These are phyloP conservation scores for Rhagonycha fulva DNA, from an alignment of 2,888 invertebrate species.

Conservation along the genomic window DNA sequence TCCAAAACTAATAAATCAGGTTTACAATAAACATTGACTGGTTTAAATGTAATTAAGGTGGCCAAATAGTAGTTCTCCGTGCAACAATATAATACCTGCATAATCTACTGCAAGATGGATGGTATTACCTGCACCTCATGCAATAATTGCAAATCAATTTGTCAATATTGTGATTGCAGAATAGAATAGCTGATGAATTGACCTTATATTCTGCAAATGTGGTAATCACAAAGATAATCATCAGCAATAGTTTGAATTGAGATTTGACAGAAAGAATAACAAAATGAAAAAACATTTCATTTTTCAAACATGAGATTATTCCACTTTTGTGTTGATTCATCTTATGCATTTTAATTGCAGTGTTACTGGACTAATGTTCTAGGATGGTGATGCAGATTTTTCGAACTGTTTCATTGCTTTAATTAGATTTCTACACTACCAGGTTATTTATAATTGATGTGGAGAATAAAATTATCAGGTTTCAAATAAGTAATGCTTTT, in stretches of 20 bases:
- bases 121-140: not conserved
- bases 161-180: not conserved
- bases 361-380: not conserved
- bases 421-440: not conserved
- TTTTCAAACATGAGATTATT: not conserved
- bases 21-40: not conserved
- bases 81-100: not conserved
- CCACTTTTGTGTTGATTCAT: not conserved
- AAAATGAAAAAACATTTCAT: not conserved
- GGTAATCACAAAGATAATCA: not conserved
- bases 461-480: not conserved
- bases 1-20: not conserved
- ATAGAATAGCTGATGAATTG: not conserved
- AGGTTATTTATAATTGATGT: not conserved
- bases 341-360: not conserved
- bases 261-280: not conserved
- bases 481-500: not conserved
- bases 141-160: constrained; percentile 3
- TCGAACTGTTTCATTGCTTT: not conserved
- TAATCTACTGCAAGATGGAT: not conserved
- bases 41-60: not conserved
- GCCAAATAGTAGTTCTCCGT: not conserved
- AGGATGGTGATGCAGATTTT: not conserved
- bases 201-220: not conserved
- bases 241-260: not conserved